A percentile compares a stretch with the other conserved stretches of the same genome.
These are phyloP conservation scores for Stigmatopora argus DNA, from an alignment of 2,113 vertebrate genomes.

Conservation along the genomic window DNA sequence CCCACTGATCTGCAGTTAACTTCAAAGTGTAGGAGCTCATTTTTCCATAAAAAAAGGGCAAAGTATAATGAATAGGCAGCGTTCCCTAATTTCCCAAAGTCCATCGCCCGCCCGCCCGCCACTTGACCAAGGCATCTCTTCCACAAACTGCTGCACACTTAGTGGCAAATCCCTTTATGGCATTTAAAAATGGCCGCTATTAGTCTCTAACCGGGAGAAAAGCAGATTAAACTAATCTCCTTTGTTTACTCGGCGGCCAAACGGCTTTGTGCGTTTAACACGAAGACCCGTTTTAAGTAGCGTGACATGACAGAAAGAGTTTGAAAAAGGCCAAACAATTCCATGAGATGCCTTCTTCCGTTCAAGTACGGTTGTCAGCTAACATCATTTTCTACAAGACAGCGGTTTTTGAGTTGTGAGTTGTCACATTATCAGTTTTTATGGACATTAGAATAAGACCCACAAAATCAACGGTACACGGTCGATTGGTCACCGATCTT, in stretches of 20 bases:
- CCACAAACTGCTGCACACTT: constrained; percentile 14
- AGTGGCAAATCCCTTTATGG: constrained; percentile 13
- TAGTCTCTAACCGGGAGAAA: constrained; percentile 15
- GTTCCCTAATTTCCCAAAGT: constrained; percentile 23
- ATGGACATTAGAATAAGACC: no score
- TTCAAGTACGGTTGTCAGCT: no score
- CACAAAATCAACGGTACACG: no score
- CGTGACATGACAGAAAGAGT: not conserved
- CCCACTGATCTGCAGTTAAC: constrained; percentile 52
- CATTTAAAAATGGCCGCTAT: constrained; percentile 14
- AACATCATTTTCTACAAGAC: no score
- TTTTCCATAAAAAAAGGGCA: constrained; percentile 36
- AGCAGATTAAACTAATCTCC: constrained; percentile 29
- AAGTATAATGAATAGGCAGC: constrained; percentile 15
- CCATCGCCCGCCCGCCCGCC: not conserved
- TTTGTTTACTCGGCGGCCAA: constrained; percentile 31
- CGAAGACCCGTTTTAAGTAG: constrained; percentile 29
- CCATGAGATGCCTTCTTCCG: no score
- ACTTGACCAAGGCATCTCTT: constrained; percentile 19
- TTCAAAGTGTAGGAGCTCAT: constrained; percentile 44
- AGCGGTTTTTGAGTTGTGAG: no score
- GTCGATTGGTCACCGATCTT: no score
- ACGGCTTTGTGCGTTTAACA: constrained; percentile 18
- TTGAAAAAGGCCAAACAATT: not conserved
- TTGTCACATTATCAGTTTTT: no score